Evolutionary conservation across 92 coral and sea anemone species (phyloP).

Genomic region (Paragorgia papillata): DNA sequence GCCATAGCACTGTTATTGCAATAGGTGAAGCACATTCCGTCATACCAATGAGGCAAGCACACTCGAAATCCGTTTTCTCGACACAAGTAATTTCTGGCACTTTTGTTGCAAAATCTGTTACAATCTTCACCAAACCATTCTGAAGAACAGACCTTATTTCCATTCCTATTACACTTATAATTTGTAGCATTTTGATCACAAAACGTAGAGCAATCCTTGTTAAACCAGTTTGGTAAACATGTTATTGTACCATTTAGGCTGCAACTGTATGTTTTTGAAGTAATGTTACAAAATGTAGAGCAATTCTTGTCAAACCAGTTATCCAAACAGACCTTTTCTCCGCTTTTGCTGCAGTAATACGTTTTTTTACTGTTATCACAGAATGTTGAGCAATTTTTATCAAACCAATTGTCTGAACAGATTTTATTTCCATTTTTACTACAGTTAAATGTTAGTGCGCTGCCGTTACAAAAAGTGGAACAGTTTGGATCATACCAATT

Average conservation of each 20-base stretch:
- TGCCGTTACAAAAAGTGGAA: not conserved
- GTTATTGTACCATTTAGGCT: constrained; percentile 20
- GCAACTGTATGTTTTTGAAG: constrained; percentile 36
- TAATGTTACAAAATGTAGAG: constrained; percentile 34
- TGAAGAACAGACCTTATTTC: constrained; percentile 38
- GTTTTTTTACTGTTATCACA: constrained; percentile 19
- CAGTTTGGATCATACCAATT: constrained; percentile 86
- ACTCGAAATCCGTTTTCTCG: not conserved
- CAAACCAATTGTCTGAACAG: constrained; percentile 59
- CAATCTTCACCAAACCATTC: constrained; percentile 64
- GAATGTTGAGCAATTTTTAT: constrained; percentile 47
- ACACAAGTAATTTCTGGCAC: constrained; percentile 29
- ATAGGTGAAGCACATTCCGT: constrained; percentile 52
- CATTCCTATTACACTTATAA: constrained; percentile 22
- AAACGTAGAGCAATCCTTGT: constrained; percentile 7
- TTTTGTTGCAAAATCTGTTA: constrained; percentile 59
- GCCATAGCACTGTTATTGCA: constrained; percentile 45
- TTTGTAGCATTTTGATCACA: constrained; percentile 13
- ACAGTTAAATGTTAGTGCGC: constrained; percentile 9
- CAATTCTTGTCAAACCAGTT: constrained; percentile 48
- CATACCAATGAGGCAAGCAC: constrained; percentile 65
- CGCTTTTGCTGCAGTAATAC: constrained; percentile 34
- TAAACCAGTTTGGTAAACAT: constrained; percentile 26
- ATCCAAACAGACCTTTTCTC: constrained; percentile 34
- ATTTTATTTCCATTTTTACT: constrained; percentile 10